Evolutionary conservation across 1,140 invertebrate species (phyloP), one percentile per base, ranked within the genome.

Genomic region (Aphis craccivora): DNA sequence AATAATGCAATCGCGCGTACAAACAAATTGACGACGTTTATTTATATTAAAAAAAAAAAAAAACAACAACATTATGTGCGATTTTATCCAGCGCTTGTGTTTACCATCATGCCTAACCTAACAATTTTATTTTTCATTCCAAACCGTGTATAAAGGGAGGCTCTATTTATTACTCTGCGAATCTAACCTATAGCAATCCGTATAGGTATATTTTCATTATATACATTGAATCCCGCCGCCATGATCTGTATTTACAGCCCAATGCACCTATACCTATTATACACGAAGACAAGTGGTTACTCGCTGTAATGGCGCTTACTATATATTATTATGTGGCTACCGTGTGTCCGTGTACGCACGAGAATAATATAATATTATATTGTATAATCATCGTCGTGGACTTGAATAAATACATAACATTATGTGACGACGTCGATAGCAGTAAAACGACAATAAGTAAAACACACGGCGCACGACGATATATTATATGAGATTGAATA

Each of bases 331-430:
- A 23, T 83, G 37, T 40, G 81, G 35, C 81, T 83, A 40, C 81
- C 7, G 84, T 43, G 43, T 43, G 40, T 14, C 40, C 40, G 40
- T 86, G 40, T 87, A 87, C 84, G 40, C 84, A 14, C 14, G 84
- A 87, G 84, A 43, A 87, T 43, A 43, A 87, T 43, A 87, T 30
- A 30, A 87, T 87, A 45, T n/a, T 6, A 87, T 48, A 87, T 43
- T 45, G 48, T 87, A 45, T 45, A 35, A 35, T 35, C 76, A 40
- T 40, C 43, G 84, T 48, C 84, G 84, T 87, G 84, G 84, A n/a
- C 43, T 87, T 43, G 84, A 87, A 87, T 87, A 87, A 87, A 87
- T 87, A 87, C 84, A 87, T 87, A 87, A 48, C 25, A 87, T 45
- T 87, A 87, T 87, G 30, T 25, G 84, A 87, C 84, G 83, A 43